Percentiles rank a stretch among this genome's conserved stretches.
Evolutionary conservation across 2,113 vertebrate species (phyloP).

Genomic region (Gorilla gorilla): DNA sequence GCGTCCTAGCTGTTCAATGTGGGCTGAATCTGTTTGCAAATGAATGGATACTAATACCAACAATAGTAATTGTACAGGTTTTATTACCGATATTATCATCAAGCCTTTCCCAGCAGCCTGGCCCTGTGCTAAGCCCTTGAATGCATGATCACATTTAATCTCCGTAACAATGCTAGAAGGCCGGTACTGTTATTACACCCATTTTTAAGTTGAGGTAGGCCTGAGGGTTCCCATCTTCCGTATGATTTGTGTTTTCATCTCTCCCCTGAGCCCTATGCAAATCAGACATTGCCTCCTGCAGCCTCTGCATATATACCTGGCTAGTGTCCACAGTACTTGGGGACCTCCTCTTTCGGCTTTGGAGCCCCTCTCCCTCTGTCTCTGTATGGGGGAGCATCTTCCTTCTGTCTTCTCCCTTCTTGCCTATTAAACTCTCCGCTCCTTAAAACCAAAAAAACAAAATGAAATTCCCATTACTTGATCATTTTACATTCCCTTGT

Average conservation of each 20-base stretch:
- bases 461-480: background rate
- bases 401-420: no score
- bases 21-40: background rate
- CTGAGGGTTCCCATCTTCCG: background rate
- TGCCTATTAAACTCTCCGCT: no score
- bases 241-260: background rate
- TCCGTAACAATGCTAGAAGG: fast-evolving
- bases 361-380: no score
- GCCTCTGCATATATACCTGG: no score
- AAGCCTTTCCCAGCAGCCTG: background rate
- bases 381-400: no score
- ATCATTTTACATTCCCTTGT: background rate
- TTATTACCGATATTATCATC: no score
- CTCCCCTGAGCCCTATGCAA: no score
- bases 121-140: background rate
- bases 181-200: background rate
- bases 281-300: no score
- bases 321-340: no score
- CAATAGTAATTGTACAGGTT: fast-evolving
- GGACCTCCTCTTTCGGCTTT: no score
- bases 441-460: no score
- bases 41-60: background rate
- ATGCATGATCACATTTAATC: background rate
- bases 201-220: background rate
- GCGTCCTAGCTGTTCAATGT: background rate